Evolutionary conservation across 2,797 vertebrate genomes (phyloP).

Genomic region (Vireo griseus): DNA sequence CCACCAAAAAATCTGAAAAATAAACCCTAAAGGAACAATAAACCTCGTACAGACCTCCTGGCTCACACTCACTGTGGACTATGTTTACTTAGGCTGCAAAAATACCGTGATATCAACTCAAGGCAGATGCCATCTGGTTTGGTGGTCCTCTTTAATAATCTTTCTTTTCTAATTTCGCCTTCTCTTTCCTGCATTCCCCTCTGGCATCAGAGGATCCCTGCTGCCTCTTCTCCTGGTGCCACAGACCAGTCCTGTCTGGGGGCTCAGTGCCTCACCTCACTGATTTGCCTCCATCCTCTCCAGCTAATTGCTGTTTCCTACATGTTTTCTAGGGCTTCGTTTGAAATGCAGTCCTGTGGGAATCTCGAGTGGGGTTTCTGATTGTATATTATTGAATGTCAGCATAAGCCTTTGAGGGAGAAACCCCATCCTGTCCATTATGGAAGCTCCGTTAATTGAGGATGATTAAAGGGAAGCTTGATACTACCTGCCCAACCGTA

Average conservation of each 20-base stretch:
- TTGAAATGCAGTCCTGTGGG: neutral
- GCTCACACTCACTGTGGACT: neutral
- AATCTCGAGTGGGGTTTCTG: neutral
- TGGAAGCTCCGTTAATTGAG: neutral
- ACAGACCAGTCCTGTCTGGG: neutral
- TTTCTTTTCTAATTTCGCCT: neutral
- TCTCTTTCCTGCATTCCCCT: neutral
- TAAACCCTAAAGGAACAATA: neutral
- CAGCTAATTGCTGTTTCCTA: neutral
- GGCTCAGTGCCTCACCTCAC: neutral
- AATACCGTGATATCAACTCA: neutral
- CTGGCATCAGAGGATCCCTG: neutral
- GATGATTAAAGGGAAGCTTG: slow-evolving; percentile 8
- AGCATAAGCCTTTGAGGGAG: neutral
- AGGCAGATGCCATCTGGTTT: neutral
- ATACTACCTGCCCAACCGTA: neutral
- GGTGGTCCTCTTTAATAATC: neutral
- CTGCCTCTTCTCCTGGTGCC: neutral
- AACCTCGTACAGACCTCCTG: neutral
- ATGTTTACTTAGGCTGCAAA: slow-evolving; percentile 13
- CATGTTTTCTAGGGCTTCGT: neutral
- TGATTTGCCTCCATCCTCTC: neutral
- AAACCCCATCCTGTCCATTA: neutral
- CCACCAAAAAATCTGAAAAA: neutral
- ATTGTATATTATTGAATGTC: neutral